A percentile compares a stretch with the other conserved stretches of the same genome.
Conservation (phyloP, 2,113 vertebrate genomes). For the Salvator merianae region DNA sequence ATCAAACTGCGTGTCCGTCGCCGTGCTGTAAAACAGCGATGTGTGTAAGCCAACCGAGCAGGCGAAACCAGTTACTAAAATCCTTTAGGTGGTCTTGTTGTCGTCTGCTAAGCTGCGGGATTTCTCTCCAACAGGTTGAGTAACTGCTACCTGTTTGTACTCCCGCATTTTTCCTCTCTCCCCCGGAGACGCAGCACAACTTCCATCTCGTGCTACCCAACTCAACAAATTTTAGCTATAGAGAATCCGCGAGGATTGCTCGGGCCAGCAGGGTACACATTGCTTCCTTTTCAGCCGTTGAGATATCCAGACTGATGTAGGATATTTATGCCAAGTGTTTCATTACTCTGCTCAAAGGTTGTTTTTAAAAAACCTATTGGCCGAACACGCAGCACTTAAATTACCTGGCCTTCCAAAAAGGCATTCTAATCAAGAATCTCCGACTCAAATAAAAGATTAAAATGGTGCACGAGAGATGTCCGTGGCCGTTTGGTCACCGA, state of each 20-base stretch:
- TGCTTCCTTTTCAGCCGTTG: not conserved
- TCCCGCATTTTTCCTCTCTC: too few relatives aligned
- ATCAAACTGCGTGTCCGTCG: not conserved
- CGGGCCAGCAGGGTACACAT: not conserved
- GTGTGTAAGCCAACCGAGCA: accelerated
- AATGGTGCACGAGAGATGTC: too few relatives aligned
- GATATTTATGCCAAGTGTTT: not conserved
- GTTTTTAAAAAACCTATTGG: not conserved
- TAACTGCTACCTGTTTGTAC: too few relatives aligned
- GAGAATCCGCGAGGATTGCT: not conserved
- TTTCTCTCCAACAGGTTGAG: not conserved
- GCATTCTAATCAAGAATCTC: not conserved
- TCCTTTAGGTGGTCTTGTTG: not conserved
- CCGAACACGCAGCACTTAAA: not conserved
- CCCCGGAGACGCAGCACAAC: too few relatives aligned
- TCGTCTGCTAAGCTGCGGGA: not conserved
- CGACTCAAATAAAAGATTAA: not conserved
- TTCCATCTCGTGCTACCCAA: not conserved
- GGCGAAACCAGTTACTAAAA: not conserved
- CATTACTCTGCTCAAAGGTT: not conserved
- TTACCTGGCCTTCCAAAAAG: not conserved
- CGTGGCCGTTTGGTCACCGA: too few relatives aligned
- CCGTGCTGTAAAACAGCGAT: not conserved
- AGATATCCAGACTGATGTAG: not conserved
- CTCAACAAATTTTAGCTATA: not conserved